A percentile compares a stretch with the other conserved stretches of the same genome.
Evolutionary conservation across 2,113 vertebrate genomes (phyloP).

Genomic region (Isichthys henryi): DNA sequence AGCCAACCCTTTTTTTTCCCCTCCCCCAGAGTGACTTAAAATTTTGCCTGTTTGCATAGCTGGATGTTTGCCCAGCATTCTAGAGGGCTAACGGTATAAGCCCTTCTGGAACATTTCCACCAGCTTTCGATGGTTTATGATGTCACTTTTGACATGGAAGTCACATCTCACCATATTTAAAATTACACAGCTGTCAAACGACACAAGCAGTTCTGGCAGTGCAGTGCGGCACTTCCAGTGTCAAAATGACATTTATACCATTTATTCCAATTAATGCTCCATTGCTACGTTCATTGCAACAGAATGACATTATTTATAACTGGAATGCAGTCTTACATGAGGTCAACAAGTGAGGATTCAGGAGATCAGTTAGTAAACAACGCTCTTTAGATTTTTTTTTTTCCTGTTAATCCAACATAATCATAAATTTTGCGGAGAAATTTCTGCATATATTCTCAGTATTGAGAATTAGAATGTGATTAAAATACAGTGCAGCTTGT

Average conservation of each 20-base stretch:
- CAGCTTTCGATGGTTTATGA: not conserved
- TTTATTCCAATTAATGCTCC: not conserved
- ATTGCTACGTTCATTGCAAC: not conserved
- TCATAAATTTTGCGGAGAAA: not conserved
- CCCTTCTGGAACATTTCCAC: not conserved
- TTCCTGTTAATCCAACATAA: not conserved
- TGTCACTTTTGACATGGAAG: not conserved
- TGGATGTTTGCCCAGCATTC: not conserved
- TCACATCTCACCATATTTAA: not conserved
- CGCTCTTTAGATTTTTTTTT: not conserved
- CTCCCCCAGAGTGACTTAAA: not conserved
- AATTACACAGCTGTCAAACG: conserved; percentile 6
- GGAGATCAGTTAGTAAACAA: not conserved
- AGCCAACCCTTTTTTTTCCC: not conserved
- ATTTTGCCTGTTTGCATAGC: not conserved
- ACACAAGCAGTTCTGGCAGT: not conserved
- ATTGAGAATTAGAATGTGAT: not conserved
- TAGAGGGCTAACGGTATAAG: not conserved
- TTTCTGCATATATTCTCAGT: not conserved
- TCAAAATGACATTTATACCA: not conserved
- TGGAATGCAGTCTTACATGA: not conserved
- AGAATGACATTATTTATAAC: not conserved
- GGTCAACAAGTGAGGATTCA: not conserved
- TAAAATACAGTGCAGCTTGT: not conserved
- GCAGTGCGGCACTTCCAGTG: not conserved